Conservation (phyloP, 2,113 vertebrate species). For the Hippopotamus amphibius region DNA sequence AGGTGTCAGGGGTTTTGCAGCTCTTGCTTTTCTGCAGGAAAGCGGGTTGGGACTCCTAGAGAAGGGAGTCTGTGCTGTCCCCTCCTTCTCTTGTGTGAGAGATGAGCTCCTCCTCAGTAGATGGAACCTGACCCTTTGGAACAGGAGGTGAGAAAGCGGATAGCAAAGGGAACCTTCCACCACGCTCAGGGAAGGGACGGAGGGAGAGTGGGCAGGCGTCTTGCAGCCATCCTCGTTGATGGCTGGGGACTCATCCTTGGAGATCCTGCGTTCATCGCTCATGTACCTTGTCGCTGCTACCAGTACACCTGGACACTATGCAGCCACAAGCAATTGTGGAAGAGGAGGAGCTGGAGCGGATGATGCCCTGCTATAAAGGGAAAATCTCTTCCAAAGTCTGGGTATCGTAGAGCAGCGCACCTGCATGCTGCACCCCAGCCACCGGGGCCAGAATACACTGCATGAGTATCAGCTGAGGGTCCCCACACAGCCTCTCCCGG, state of each 20-base stretch:
- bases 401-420: conserved; percentile 84
- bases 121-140: too few relatives aligned
- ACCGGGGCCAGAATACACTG: neutral
- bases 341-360: conserved; percentile 85
- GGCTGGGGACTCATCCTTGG: too few relatives aligned
- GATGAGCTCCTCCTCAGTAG: too few relatives aligned
- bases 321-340: conserved; percentile 86
- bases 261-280: too few relatives aligned
- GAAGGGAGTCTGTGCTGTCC: neutral
- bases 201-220: too few relatives aligned
- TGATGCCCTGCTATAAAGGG: conserved; percentile 83
- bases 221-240: too few relatives aligned
- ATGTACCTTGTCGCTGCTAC: conserved; percentile 62
- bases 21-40: neutral
- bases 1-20: conserved; percentile 77
- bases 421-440: conserved; percentile 70
- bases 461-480: conserved; percentile 76
- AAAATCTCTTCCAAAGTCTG: conserved; percentile 84
- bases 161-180: too few relatives aligned
- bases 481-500: neutral
- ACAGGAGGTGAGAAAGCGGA: too few relatives aligned
- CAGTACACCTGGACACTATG: conserved; percentile 75
- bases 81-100: neutral
- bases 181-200: too few relatives aligned
- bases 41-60: neutral